phyloP scores from a whole-genome alignment of 2,888 invertebrate species.

The Drosophila conformis region DNA sequence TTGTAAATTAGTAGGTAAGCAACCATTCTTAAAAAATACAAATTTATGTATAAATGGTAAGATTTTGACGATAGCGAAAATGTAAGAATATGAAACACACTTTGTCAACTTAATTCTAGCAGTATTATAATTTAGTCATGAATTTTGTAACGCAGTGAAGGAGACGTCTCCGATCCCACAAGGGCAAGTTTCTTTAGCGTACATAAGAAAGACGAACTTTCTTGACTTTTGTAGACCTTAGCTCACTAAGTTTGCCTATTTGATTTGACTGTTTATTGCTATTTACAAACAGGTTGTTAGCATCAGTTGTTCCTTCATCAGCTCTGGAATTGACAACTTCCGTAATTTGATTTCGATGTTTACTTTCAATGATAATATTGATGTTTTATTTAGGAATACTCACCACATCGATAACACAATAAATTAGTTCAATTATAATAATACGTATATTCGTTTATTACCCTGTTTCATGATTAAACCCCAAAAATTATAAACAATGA shows the following conservation, averaged over 20 bases:
- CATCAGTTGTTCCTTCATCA: neutral
- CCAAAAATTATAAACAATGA: conserved; percentile 45
- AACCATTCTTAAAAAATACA: neutral
- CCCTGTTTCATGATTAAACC: conserved; percentile 64
- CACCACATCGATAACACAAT: conserved; percentile 31
- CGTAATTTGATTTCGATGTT: neutral
- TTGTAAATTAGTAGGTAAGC: neutral
- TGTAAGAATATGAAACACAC: neutral
- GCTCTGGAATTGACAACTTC: neutral
- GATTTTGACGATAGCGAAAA: neutral
- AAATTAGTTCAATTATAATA: conserved; percentile 36
- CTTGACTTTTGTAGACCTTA: neutral
- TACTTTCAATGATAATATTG: neutral
- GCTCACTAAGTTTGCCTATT: neutral
- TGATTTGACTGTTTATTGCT: neutral
- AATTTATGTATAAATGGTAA: neutral
- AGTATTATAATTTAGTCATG: neutral
- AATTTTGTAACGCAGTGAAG: neutral
- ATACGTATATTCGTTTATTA: conserved; percentile 74
- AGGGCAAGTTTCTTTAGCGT: neutral
- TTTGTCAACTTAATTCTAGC: neutral
- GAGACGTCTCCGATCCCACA: neutral
- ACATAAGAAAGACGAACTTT: neutral
- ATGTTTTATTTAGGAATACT: conserved; percentile 9
- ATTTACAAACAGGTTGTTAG: conserved; percentile 1